A percentile compares a stretch with the other conserved stretches of the same genome.
phyloP scores from a whole-genome alignment of 2,888 invertebrate species.

The Chloroclysta siterata region DNA sequence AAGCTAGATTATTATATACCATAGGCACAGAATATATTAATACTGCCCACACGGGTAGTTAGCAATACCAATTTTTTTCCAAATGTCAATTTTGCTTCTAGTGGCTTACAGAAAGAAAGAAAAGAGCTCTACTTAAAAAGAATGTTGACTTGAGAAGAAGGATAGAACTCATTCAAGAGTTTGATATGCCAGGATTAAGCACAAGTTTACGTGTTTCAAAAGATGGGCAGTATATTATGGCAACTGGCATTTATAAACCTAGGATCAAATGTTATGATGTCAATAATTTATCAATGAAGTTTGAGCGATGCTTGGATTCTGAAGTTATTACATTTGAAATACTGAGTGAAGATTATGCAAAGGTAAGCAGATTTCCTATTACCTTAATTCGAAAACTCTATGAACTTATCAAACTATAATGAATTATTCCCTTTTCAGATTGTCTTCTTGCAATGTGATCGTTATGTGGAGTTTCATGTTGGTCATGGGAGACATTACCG shows the following conservation, averaged over 20 bases:
- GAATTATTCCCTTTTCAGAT: conserved; percentile 85
- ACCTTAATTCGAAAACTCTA: no score
- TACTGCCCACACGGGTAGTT: no score
- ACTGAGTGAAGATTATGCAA: conserved; percentile 97
- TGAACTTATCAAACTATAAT: background rate
- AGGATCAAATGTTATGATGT: conserved; percentile 98
- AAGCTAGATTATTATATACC: no score
- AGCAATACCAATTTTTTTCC: background rate
- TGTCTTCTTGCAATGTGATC: conserved; percentile 92
- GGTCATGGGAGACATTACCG: conserved; percentile 96
- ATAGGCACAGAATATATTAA: no score
- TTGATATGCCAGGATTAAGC: conserved; percentile 99
- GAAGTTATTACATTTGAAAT: conserved; percentile 97
- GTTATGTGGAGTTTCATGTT: conserved; percentile 98
- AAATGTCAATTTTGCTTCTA: conserved; percentile 64
- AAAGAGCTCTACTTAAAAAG: conserved; percentile 92
- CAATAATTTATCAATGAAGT: conserved; percentile 97
- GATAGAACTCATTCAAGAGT: conserved; percentile 99
- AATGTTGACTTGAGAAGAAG: conserved; percentile 95
- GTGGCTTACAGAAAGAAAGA: conserved; percentile 95
- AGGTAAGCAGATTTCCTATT: conserved; percentile 81
- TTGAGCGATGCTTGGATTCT: conserved; percentile 98
- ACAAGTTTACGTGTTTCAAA: conserved; percentile 92
- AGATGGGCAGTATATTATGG: conserved; percentile 96
- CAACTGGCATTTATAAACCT: conserved; percentile 98